Evolutionary conservation across 2,888 invertebrate species (phyloP).

Genomic region (Laothoe populi): DNA sequence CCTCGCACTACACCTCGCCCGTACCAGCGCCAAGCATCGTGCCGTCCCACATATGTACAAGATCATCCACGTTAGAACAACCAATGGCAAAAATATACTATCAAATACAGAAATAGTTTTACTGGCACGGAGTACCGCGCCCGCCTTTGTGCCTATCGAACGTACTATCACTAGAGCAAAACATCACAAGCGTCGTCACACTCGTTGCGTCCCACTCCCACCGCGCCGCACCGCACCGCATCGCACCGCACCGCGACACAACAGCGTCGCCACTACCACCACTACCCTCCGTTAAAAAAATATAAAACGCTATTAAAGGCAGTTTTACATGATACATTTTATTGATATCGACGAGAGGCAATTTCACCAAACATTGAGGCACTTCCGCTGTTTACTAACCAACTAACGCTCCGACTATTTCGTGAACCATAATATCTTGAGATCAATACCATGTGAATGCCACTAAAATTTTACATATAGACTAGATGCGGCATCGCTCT

Average conservation of each 20-base stretch:
- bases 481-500: slow-evolving; percentile 27
- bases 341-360: slow-evolving; percentile 68
- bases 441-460: slow-evolving; percentile 46
- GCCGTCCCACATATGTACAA: slow-evolving; percentile 68
- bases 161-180: slow-evolving; percentile 60
- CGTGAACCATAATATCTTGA: slow-evolving; percentile 42
- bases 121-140: slow-evolving; percentile 6
- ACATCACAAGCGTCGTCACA: slow-evolving; percentile 78
- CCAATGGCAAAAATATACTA: slow-evolving; percentile 74
- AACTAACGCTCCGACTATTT: slow-evolving; percentile 45
- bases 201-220: background rate
- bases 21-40: slow-evolving; percentile 60
- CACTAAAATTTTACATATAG: slow-evolving; percentile 21
- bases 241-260: slow-evolving; percentile 52
- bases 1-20: slow-evolving; percentile 58
- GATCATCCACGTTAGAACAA: slow-evolving; percentile 64
- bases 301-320: slow-evolving; percentile 79
- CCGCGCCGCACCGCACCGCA: slow-evolving; percentile 34
- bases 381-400: slow-evolving; percentile 68
- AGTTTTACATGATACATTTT: slow-evolving; percentile 63
- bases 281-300: slow-evolving; percentile 71
- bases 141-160: slow-evolving; percentile 47
- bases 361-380: slow-evolving; percentile 65
- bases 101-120: slow-evolving; percentile 63
- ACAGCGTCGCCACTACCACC: slow-evolving; percentile 54